Conservation (phyloP, 2,113 vertebrate genomes). For the Zingel zingel region DNA sequence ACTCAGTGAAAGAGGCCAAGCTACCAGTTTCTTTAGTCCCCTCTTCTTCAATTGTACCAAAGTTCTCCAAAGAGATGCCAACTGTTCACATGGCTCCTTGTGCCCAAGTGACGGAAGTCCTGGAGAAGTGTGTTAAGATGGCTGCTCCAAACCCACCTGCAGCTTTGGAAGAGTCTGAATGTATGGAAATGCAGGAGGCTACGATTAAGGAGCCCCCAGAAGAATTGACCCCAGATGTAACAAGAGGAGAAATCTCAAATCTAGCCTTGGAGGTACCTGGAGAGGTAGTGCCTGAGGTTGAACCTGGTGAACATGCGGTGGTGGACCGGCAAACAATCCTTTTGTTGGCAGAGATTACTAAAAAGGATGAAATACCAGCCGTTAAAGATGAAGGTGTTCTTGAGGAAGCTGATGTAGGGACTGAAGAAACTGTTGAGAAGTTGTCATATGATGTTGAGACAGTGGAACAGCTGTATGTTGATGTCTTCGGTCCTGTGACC, state of each 20-base stretch:
- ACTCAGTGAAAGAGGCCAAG: background rate
- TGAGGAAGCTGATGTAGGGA: background rate
- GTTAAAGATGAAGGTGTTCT: background rate
- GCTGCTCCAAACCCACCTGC: background rate
- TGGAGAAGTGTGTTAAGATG: background rate
- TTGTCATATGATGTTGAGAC: background rate
- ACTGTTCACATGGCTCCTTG: background rate
- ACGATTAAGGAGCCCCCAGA: background rate
- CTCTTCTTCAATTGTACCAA: background rate
- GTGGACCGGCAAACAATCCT: background rate
- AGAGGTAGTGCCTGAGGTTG: background rate
- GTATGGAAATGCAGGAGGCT: background rate
- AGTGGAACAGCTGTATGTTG: background rate
- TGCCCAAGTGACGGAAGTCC: background rate
- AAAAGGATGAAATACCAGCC: background rate
- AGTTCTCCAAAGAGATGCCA: conserved; percentile 7
- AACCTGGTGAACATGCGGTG: background rate
- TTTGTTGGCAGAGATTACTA: background rate
- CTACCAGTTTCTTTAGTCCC: background rate
- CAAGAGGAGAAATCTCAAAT: background rate
- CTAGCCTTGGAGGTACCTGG: background rate
- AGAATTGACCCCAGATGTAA: background rate
- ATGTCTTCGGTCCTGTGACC: background rate
- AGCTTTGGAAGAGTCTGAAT: conserved; percentile 1
- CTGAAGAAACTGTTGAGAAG: background rate